These are phyloP conservation scores for Galerucella calmariensis DNA, from an alignment of 2,888 invertebrate species.

Conservation along the genomic window DNA sequence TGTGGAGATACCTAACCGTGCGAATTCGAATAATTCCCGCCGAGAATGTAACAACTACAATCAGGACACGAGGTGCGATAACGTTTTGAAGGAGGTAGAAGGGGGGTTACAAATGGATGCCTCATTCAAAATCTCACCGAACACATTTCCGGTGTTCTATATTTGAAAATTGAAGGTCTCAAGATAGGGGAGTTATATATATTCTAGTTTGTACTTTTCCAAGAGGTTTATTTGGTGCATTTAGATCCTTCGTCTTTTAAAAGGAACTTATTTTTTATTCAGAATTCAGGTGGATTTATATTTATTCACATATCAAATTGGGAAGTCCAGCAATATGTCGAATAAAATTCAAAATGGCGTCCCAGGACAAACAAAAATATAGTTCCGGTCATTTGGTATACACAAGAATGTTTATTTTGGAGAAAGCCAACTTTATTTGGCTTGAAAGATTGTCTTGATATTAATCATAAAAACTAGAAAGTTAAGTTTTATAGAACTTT, in stretches of 20 bases:
- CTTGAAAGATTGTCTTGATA: too few species aligned
- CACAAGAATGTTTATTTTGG: too few species aligned
- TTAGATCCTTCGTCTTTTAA: background rate
- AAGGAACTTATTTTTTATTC: background rate
- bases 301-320: background rate
- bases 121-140: constrained; percentile 30
- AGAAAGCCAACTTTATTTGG: too few species aligned
- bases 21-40: constrained; percentile 59
- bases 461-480: too few species aligned
- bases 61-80: constrained; percentile 29
- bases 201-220: background rate
- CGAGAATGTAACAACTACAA: constrained; percentile 29
- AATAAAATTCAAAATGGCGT: too few species aligned
- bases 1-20: constrained; percentile 62
- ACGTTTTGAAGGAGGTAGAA: constrained; percentile 5
- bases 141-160: constrained; percentile 31
- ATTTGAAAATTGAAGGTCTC: constrained; percentile 30
- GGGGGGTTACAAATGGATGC: constrained; percentile 33
- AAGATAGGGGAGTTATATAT: constrained; percentile 3
- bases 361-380: too few species aligned
- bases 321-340: too few species aligned
- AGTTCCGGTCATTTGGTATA: too few species aligned
- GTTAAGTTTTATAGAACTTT: too few species aligned
- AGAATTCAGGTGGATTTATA: background rate
- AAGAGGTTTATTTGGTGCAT: background rate